Evolutionary conservation across 1,140 invertebrate species (phyloP).

Genomic region (Leptopilina clavipes): DNA sequence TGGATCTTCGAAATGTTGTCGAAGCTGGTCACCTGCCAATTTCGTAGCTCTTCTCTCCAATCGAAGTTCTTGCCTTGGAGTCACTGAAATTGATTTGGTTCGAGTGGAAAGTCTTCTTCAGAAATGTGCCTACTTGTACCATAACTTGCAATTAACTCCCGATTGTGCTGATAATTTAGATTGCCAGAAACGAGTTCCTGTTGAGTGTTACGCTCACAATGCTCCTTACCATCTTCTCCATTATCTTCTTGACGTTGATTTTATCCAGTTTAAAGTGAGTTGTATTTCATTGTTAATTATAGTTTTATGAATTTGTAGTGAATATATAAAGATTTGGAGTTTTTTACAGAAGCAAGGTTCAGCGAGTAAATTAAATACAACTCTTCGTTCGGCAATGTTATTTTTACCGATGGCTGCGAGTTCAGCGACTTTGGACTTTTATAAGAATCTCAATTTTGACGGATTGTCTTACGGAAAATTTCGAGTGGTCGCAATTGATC

Average conservation of each 20-base stretch:
- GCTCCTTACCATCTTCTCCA: conserved; percentile 90
- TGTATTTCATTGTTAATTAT: conserved; percentile 31
- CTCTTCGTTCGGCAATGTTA: conserved; percentile 84
- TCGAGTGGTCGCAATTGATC: conserved; percentile 87
- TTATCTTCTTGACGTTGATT: conserved; percentile 86
- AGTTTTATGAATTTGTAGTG: no score
- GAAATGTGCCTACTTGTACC: conserved; percentile 86
- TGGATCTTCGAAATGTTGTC: conserved; percentile 82
- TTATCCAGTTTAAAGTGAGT: conserved; percentile 81
- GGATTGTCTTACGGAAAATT: conserved; percentile 80
- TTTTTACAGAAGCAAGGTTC: conserved; percentile 73
- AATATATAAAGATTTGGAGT: no score
- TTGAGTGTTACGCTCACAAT: conserved; percentile 85
- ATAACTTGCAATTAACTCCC: conserved; percentile 82
- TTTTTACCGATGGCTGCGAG: conserved; percentile 90
- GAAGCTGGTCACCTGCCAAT: conserved; percentile 92
- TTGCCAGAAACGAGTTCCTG: conserved; percentile 80
- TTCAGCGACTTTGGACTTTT: conserved; percentile 84
- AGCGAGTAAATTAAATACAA: conserved; percentile 65
- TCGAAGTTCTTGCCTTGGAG: conserved; percentile 85
- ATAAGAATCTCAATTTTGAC: conserved; percentile 80
- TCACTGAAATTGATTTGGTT: conserved; percentile 84
- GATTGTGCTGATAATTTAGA: conserved; percentile 80
- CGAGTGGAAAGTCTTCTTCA: conserved; percentile 80
- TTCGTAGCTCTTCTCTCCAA: conserved; percentile 90